Evolutionary conservation across 2,113 vertebrate genomes (phyloP), one percentile per base, ranked within the genome.

Genomic region (Ochotona princeps): DNA sequence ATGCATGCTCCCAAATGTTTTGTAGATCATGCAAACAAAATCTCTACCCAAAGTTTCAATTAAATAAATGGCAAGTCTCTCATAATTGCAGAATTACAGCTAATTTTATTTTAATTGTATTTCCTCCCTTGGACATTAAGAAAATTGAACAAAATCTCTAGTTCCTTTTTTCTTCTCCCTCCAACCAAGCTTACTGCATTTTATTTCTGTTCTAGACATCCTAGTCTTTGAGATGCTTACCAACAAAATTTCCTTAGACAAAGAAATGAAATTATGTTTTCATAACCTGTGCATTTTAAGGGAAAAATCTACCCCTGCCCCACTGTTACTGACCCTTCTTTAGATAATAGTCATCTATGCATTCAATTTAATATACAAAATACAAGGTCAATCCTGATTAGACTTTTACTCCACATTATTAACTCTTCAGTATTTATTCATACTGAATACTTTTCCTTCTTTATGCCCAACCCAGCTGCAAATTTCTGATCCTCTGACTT

Each of bases 291-390:
- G 47, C 20, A 47, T 38, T 81, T 80, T 47, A 83, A 91, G 60
- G 30, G 30, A 7, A 18, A n/a, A 51, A n/a, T 61, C 7, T 35
- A 25, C 12, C 35, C n/a, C n/a, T 51, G 20, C 2, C 49, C 20
- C 69, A 14, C 69, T 89, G 10, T 76, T 74, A 38, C 26, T 49
- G 32, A 15, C 20, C 6, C 4, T 38, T 18, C 61, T 3, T 74
- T 83, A 28, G 30, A 23, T 44, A 88, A 88, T 14, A 88, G n/a
- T 17, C 2, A 87, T 17, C 28, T 8, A 13, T 54, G 4, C 74
- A 38, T 23, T 85, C 66, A 38, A 30, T 93, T 84, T 87, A 74
- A 93, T 44, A 91, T 26, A 75, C 21, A 75, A 75, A 87, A 49
- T 9, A 35, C 28, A 49, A 23, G 15, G n/a, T 92, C 28, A 28